phyloP scores from a whole-genome alignment of 2,888 invertebrate species.

The Agonopterix arenella region DNA sequence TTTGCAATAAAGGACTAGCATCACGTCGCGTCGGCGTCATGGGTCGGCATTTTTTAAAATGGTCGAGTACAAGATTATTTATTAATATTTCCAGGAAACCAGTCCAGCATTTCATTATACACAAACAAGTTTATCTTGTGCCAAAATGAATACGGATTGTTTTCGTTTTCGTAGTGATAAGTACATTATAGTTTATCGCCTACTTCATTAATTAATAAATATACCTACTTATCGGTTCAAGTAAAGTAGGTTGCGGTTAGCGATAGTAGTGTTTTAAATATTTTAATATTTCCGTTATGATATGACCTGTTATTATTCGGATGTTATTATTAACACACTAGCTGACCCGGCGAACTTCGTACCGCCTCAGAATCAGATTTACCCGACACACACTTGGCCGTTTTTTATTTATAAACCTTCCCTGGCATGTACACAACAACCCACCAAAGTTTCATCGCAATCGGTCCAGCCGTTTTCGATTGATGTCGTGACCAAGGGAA shows the following conservation, averaged over 20 bases:
- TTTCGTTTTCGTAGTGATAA: conserved; percentile 54
- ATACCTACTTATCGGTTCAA: conserved; percentile 37
- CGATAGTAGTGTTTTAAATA: conserved; percentile 20
- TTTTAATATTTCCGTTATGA: conserved; percentile 12
- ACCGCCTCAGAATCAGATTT: too few species aligned
- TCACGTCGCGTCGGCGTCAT: too few species aligned
- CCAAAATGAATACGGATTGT: conserved; percentile 35
- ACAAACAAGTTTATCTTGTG: conserved; percentile 35
- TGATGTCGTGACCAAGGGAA: too few species aligned
- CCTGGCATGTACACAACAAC: too few species aligned
- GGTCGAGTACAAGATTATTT: conserved; percentile 3
- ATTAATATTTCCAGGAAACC: conserved; percentile 34
- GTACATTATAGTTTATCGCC: conserved; percentile 21
- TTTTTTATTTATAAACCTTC: too few species aligned
- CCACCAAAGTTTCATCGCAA: too few species aligned
- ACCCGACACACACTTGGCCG: too few species aligned
- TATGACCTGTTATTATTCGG: too few species aligned
- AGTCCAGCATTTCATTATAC: conserved; percentile 30
- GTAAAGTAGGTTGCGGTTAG: conserved; percentile 26
- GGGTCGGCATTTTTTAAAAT: background rate
- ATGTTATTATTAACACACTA: too few species aligned
- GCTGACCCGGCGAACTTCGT: too few species aligned
- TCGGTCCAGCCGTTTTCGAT: too few species aligned
- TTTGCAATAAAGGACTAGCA: background rate
- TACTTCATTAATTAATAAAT: conserved; percentile 59